phyloP scores from a whole-genome alignment of 2,888 invertebrate species.

The Pycnomerus fuliginosus region DNA sequence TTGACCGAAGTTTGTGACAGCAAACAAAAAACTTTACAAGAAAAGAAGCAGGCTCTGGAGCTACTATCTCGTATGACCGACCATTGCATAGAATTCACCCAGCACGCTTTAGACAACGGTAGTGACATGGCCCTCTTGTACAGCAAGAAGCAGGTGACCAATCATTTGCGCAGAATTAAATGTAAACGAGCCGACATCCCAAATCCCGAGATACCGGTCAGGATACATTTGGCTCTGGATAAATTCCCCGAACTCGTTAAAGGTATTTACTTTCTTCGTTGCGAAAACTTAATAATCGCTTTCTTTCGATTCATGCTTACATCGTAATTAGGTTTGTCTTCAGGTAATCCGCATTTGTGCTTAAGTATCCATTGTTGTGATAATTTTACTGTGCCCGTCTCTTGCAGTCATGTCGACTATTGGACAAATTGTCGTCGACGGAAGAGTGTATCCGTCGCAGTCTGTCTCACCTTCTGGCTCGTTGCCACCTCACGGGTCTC shows the following conservation, averaged over 20 bases:
- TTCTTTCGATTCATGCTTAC: conserved; percentile 31
- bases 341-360: conserved; percentile 36
- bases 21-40: conserved; percentile 75
- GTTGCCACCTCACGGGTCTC: conserved; percentile 39
- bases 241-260: conserved; percentile 79
- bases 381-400: background rate
- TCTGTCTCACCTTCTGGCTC: conserved; percentile 49
- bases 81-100: conserved; percentile 84
- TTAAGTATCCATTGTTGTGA: background rate
- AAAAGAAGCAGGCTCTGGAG: conserved; percentile 81
- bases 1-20: conserved; percentile 77
- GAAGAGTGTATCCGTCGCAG: conserved; percentile 69
- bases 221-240: conserved; percentile 76
- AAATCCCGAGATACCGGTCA: conserved; percentile 84
- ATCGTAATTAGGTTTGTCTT: conserved; percentile 40
- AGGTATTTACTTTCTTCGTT: conserved; percentile 53
- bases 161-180: conserved; percentile 79
- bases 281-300: conserved; percentile 7
- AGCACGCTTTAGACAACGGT: conserved; percentile 74
- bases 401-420: conserved; percentile 70
- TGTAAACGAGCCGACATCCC: conserved; percentile 83
- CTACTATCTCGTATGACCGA: conserved; percentile 82
- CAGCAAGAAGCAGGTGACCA: conserved; percentile 74
- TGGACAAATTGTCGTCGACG: conserved; percentile 82
- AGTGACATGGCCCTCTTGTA: conserved; percentile 82